These are phyloP conservation scores for Mus spretus DNA, from an alignment of 2,797 vertebrate species.

Conservation along the genomic window DNA sequence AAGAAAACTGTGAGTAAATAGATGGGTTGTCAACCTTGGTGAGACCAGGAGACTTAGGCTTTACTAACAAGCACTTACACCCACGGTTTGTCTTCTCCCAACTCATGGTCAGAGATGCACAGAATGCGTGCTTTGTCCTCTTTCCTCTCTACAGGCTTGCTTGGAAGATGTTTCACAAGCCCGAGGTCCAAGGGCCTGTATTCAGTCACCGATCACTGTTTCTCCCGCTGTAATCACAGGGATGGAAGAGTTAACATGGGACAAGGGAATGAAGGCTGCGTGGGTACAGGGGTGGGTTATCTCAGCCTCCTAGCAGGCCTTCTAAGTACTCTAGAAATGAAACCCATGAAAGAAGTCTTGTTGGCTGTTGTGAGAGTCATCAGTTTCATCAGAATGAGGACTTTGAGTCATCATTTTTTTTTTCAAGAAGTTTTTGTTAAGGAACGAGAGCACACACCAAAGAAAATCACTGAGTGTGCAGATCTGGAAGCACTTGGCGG, in stretches of 20 bases:
- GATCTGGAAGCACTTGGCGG: neutral
- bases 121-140: neutral
- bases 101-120: neutral
- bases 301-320: constrained; percentile 36
- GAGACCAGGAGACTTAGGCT: neutral
- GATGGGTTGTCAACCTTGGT: neutral
- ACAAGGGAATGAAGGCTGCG: neutral
- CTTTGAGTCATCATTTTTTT: constrained; percentile 64
- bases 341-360: constrained; percentile 80
- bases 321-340: constrained; percentile 60
- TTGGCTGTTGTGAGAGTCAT: constrained; percentile 75
- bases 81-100: neutral
- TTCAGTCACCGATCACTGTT: neutral
- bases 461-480: constrained; percentile 70
- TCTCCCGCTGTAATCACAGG: neutral
- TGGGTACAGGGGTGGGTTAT: neutral
- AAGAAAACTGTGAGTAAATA: neutral
- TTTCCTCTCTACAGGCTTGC: neutral
- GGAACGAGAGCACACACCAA: constrained; percentile 38
- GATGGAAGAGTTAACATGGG: constrained; percentile 13
- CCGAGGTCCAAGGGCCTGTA: neutral
- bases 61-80: neutral
- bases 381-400: constrained; percentile 77
- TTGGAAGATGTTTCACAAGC: neutral
- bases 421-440: constrained; percentile 51